Evolutionary conservation across 1,140 invertebrate genomes (phyloP).

Genomic region (Microplitis mediator): DNA sequence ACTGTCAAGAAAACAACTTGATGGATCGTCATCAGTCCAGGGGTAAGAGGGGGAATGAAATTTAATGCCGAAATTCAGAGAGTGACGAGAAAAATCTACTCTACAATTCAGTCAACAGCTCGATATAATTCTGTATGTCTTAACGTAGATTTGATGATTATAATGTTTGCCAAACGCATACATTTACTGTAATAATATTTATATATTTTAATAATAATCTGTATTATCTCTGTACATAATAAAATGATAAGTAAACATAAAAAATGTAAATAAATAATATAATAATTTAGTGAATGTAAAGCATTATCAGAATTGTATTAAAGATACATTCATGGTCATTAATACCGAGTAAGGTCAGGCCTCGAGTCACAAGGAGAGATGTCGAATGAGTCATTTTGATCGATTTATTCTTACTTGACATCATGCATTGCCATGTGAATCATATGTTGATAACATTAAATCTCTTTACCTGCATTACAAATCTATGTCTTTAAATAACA

Average conservation of each 20-base stretch:
- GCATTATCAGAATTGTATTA: not conserved
- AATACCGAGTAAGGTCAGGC: slow-evolving; percentile 17
- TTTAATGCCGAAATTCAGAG: too few species aligned
- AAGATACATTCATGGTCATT: slow-evolving; percentile 17
- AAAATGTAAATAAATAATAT: not conserved
- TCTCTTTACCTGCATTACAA: not conserved
- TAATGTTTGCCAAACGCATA: too few species aligned
- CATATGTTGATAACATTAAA: not conserved
- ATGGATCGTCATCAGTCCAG: too few species aligned
- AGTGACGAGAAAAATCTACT: too few species aligned
- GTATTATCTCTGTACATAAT: not conserved
- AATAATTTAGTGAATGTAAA: not conserved
- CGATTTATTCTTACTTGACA: slow-evolving; percentile 11
- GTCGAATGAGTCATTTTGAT: slow-evolving; percentile 17
- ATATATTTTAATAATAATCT: not conserved
- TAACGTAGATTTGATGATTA: too few species aligned
- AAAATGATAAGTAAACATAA: not conserved
- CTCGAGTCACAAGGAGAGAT: slow-evolving; percentile 11
- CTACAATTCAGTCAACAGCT: too few species aligned
- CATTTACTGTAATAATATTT: too few species aligned
- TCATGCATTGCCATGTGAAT: slow-evolving; percentile 3
- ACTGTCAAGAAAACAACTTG: too few species aligned
- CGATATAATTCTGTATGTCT: too few species aligned
- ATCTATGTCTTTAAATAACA: too few species aligned
- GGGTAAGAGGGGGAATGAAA: too few species aligned